Base-by-base conservation (phyloP, 1,140 invertebrate species). In the Pseudachorutes palmiensis region DNA sequence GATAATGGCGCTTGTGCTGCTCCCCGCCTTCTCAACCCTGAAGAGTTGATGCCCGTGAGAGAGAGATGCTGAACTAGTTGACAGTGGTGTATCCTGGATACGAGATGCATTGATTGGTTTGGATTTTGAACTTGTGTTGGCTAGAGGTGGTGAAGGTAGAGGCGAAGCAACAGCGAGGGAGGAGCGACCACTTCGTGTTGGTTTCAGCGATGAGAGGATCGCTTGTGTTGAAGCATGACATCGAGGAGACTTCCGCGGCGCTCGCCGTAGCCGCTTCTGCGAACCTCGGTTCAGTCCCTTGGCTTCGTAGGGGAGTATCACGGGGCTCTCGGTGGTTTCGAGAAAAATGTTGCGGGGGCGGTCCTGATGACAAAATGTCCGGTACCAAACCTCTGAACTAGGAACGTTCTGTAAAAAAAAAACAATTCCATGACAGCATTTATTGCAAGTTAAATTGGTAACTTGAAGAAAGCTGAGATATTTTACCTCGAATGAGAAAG, bases 211-310 rank as follows among this genome's bases (percentile, higher is more conserved):
- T 63, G 86, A 87, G 67, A 92, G 83, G 64, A 91, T 88, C 0
- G 89, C 90, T 36, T 91, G 76, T 0, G 90, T 92, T 0, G 88
- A 90, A 0, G 89, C 89, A 74, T 92, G 90, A 76, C 90, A 90
- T 31, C 90, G 79, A 0, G 90, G 90, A 1, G 88, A 90, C 74
- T 91, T 91, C n/a, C 89, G 79, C 0, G 89, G 87, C 67, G 86
- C 86, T 68, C 82, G 79, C 30, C 62, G 85, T 80, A 1, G 77
- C 65, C 72, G 75, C 2, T 65, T 29, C 64, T 76, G 64, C 62
- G 77, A 69, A 69, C 77, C 66, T 41, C 78, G 71, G 75, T 74
- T 69, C 74, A 74, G 69, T 71, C 71, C n/a, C 77, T 74, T 51
- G 68, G 68, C 85, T 77, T 91, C 87, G 74, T 90, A 90, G 0